Base-by-base conservation (phyloP, 2,113 vertebrate species). In the Globicephala melas region DNA sequence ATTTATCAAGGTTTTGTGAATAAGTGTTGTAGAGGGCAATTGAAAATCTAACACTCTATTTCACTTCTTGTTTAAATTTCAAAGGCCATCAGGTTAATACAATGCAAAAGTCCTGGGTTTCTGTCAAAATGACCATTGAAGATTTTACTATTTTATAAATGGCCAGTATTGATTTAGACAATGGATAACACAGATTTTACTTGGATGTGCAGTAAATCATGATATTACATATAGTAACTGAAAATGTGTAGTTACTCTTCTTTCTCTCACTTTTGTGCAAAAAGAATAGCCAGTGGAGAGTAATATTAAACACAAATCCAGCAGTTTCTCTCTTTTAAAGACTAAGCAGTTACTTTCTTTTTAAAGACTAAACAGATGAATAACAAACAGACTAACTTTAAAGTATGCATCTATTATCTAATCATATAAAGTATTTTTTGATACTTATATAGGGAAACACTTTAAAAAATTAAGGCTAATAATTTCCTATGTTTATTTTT, bases 391-490 rank as follows among this genome's bases (percentile, higher is more conserved):
- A 93, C n/a, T 55, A 89, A 91, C 36, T 20, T 96, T 6, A 44
- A 87, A 91, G 50, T 97, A 92, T 18, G 55, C 17, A 90, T 91
- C 74, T 95, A 36, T 98, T 98, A 97, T 89, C 91, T 97, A 94
- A 20, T 47, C 73, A 41, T 70, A 44, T 67, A 96, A 10, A 62
- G 25, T 92, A 90, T 36, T 89, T 92, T 92, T 93, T 67, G 95
- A 81, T 96, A 90, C 0, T 77, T 87, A 93, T 33, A 70, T 55
- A 71, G 80, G 47, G 53, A 95, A 98, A 62, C 53, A 83, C 28
- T 97, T 97, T 93, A 91, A 92, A 95, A 98, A 82, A 92, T 84
- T 97, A 87, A 93, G 90, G 95, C 70, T 96, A 97, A 96, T 94
- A 97, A 97, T 95, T 90, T 60, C 47, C 26, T 60, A 85, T 70